These are phyloP conservation scores for Drosophila tripunctata DNA, from an alignment of 2,888 invertebrate species.

Conservation along the genomic window DNA sequence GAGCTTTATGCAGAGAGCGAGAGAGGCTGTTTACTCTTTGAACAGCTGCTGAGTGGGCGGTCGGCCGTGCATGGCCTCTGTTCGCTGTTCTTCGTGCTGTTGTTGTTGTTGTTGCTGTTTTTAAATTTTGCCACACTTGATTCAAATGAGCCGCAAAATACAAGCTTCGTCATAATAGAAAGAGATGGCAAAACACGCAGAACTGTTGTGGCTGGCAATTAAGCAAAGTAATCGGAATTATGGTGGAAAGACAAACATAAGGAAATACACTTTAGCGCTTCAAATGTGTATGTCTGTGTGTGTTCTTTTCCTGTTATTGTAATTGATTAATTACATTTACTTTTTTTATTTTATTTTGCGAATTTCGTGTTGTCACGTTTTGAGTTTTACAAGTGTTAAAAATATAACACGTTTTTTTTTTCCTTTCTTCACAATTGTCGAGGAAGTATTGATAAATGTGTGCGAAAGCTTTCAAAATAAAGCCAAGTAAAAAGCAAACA, in stretches of 20 bases:
- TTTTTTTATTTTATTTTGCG: slow-evolving; percentile 4
- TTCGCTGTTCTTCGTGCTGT: slow-evolving; percentile 17
- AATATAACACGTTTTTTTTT: slow-evolving; percentile 6
- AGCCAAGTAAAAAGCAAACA: not conserved
- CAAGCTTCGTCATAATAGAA: slow-evolving; percentile 38
- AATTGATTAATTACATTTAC: slow-evolving; percentile 64
- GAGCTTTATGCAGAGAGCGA: slow-evolving; percentile 9
- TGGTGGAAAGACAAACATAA: slow-evolving; percentile 26
- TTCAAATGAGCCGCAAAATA: slow-evolving; percentile 55
- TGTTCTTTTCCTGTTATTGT: slow-evolving; percentile 39
- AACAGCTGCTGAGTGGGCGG: slow-evolving; percentile 74
- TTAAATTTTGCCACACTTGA: slow-evolving; percentile 53
- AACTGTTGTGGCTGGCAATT: slow-evolving; percentile 41
- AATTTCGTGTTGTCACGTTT: slow-evolving; percentile 42
- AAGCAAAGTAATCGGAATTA: slow-evolving; percentile 50
- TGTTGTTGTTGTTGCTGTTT: slow-evolving; percentile 19
- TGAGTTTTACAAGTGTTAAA: slow-evolving; percentile 35
- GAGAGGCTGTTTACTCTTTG: slow-evolving; percentile 49
- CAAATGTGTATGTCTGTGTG: slow-evolving; percentile 5
- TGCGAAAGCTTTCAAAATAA: not conserved
- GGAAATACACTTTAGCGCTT: slow-evolving; percentile 60
- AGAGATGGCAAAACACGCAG: slow-evolving; percentile 25
- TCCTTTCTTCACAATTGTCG: not conserved
- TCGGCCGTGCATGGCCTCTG: slow-evolving; percentile 30
- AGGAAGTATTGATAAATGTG: slow-evolving; percentile 21